phyloP scores from a whole-genome alignment of 1,140 invertebrate species.

The Anastrepha ludens region DNA sequence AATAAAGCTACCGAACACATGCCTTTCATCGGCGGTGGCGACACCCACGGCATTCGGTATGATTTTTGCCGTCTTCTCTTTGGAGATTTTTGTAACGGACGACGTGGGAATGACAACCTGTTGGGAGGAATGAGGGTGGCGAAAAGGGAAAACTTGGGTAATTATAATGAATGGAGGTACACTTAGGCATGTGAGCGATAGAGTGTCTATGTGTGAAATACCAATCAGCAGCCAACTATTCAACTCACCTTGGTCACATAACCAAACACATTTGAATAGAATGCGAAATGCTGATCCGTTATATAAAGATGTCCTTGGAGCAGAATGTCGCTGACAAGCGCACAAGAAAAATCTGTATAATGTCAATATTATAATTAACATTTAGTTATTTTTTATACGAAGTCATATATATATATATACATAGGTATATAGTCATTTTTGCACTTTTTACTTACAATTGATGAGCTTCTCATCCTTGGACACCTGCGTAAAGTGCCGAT shows the following conservation, averaged over 20 bases:
- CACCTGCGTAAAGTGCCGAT: constrained; percentile 83
- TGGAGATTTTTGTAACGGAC: constrained; percentile 88
- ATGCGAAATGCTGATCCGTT: constrained; percentile 94
- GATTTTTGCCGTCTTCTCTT: constrained; percentile 92
- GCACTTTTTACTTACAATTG: constrained; percentile 79
- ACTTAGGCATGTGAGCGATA: neutral
- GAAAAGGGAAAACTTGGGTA: neutral
- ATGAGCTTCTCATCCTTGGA: constrained; percentile 85
- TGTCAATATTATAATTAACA: constrained; percentile 55
- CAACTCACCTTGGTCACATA: constrained; percentile 89
- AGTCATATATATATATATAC: too few species aligned
- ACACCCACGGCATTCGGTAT: constrained; percentile 94
- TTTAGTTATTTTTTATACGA: too few species aligned
- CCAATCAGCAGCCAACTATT: neutral
- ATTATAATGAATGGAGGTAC: neutral
- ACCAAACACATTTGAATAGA: constrained; percentile 96
- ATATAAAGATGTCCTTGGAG: constrained; percentile 94
- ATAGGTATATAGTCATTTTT: neutral
- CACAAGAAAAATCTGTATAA: constrained; percentile 91
- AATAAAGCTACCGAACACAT: constrained; percentile 92
- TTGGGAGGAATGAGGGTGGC: constrained; percentile 60
- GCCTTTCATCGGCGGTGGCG: constrained; percentile 87
- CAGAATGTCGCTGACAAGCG: constrained; percentile 92
- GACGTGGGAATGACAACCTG: constrained; percentile 87
- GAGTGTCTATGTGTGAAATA: neutral